These are phyloP conservation scores for Melanotaenia maccullochi DNA, from an alignment of 2,797 vertebrate genomes.

Conservation along the genomic window DNA sequence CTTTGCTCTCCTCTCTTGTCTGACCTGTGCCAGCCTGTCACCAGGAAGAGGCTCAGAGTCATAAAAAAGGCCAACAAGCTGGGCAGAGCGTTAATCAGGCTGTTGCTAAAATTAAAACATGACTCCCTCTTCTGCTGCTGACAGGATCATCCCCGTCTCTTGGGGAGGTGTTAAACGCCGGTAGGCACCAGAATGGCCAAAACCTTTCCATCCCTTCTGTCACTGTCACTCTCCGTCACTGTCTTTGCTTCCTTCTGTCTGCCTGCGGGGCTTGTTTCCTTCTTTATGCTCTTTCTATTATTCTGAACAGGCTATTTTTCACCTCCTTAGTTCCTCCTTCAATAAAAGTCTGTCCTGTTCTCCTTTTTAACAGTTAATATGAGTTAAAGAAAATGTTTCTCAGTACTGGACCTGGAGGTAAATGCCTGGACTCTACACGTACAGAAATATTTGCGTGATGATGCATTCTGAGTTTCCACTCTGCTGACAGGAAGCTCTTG, in stretches of 20 bases:
- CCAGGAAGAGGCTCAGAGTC: constrained; percentile 1
- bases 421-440: constrained; percentile 9
- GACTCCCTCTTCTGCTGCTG: constrained; percentile 1
- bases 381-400: neutral
- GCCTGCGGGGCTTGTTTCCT: constrained; percentile 15
- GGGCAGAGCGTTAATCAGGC: constrained; percentile 48
- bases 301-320: constrained; percentile 1
- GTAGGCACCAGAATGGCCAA: neutral
- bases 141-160: constrained; percentile 30
- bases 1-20: constrained; percentile 18
- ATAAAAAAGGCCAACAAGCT: constrained; percentile 26
- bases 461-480: constrained; percentile 7
- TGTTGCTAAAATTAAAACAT: constrained; percentile 50
- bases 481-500: constrained; percentile 26
- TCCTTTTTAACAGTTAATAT: neutral
- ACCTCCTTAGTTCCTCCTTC: neutral
- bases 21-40: constrained; percentile 33
- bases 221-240: constrained; percentile 27
- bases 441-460: constrained; percentile 9
- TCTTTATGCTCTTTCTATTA: constrained; percentile 10
- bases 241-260: constrained; percentile 24
- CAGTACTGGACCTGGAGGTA: neutral
- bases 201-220: constrained; percentile 33
- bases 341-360: neutral
- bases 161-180: constrained; percentile 24